These are phyloP conservation scores for Ceratina japonica DNA, from an alignment of 1,140 invertebrate species.

Conservation along the genomic window DNA sequence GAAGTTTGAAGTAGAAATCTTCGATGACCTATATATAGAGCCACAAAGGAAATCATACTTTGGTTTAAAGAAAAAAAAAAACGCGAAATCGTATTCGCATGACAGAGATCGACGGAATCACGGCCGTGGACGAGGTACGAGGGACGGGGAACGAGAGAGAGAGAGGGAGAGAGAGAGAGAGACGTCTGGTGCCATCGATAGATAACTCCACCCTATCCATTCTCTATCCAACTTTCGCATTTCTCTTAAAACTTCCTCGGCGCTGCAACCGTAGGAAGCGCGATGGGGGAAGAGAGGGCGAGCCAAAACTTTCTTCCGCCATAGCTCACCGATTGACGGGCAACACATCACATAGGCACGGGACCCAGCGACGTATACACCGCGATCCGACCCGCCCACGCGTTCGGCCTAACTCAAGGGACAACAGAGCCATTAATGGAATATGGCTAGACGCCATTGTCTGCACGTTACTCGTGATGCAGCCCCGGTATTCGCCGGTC, in stretches of 20 bases:
- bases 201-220: slow-evolving; percentile 75
- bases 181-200: slow-evolving; percentile 71
- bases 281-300: slow-evolving; percentile 49
- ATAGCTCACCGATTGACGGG: slow-evolving; percentile 74
- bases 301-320: slow-evolving; percentile 72
- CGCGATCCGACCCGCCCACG: slow-evolving; percentile 17
- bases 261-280: slow-evolving; percentile 44
- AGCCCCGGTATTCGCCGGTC: slow-evolving; percentile 36
- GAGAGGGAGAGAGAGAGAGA: slow-evolving; percentile 47
- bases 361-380: slow-evolving; percentile 17
- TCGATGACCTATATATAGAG: neutral
- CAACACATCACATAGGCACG: slow-evolving; percentile 71
- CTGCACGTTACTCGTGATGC: slow-evolving; percentile 45
- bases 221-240: slow-evolving; percentile 77
- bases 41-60: neutral
- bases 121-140: too few species aligned
- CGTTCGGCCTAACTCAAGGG: neutral
- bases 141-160: neutral
- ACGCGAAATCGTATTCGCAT: neutral
- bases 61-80: neutral
- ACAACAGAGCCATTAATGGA: slow-evolving; percentile 51
- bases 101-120: slow-evolving; percentile 9
- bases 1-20: neutral
- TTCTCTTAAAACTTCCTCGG: slow-evolving; percentile 75
- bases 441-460: slow-evolving; percentile 55